A percentile compares a stretch with the other conserved stretches of the same genome.
These are phyloP conservation scores for Todiramphus saurophagus DNA, from an alignment of 2,113 vertebrate genomes.

Conservation along the genomic window DNA sequence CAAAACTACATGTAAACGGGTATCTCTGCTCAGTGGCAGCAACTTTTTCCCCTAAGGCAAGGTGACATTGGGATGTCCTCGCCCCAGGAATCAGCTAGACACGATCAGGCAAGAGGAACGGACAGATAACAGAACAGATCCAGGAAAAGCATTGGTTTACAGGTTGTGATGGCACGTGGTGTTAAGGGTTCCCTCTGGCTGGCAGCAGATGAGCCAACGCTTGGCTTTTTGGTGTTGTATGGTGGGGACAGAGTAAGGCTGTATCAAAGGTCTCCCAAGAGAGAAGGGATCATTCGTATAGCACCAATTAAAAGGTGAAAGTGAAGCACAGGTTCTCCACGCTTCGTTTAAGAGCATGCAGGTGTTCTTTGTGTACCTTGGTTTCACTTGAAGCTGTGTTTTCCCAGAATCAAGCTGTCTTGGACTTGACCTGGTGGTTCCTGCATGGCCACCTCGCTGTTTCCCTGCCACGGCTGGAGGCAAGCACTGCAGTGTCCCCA, in stretches of 20 bases:
- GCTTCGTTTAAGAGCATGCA: not conserved
- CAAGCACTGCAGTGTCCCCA: not conserved
- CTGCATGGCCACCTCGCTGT: not conserved
- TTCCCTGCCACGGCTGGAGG: not conserved
- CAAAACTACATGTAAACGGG: not conserved
- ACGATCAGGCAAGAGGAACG: not conserved
- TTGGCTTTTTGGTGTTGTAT: not conserved
- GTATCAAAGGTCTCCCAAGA: not conserved
- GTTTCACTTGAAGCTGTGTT: not conserved
- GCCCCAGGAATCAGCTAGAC: not conserved
- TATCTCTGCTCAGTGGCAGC: not conserved
- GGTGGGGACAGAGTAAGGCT: not conserved
- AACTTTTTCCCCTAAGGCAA: not conserved
- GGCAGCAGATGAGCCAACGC: not conserved
- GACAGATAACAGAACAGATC: not conserved
- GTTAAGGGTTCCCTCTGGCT: not conserved
- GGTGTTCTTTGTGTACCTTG: not conserved
- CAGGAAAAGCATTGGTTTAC: not conserved
- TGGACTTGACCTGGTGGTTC: not conserved
- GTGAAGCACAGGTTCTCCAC: not conserved
- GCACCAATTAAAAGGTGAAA: not conserved
- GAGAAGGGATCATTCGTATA: not conserved
- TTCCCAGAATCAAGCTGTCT: not conserved
- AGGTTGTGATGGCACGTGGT: rapidly evolving
- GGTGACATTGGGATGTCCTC: not conserved